Conservation (phyloP, 2,888 invertebrate genomes). For the Nipponacmea schrenckii region DNA sequence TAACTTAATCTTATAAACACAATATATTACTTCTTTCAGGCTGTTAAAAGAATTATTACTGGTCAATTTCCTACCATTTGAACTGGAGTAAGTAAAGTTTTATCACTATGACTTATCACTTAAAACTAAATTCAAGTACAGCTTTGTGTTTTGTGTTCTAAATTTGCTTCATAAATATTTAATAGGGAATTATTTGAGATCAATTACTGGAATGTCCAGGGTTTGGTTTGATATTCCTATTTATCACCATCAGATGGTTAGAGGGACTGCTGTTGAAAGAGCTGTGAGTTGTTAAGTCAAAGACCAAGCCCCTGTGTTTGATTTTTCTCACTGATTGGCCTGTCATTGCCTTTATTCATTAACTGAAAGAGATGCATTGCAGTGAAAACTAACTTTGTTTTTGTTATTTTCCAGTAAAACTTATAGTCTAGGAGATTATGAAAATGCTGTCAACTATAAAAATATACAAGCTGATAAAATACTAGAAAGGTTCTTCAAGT, state of each 20-base stretch:
- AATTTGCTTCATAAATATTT: neutral
- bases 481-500: constrained; percentile 62
- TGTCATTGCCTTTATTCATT: constrained; percentile 1
- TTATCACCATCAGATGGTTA: no score
- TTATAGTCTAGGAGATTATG: constrained; percentile 59
- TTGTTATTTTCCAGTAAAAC: constrained; percentile 51
- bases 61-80: constrained; percentile 61
- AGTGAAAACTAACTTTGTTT: neutral
- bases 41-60: constrained; percentile 61
- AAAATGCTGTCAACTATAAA: constrained; percentile 61
- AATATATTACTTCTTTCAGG: constrained; percentile 37
- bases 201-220: no score
- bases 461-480: constrained; percentile 61
- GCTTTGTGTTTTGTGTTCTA: neutral
- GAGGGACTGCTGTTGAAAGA: neutral
- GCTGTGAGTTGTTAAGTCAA: no score
- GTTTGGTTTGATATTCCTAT: no score
- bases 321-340: neutral
- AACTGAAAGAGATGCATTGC: neutral
- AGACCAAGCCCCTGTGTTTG: neutral
- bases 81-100: constrained; percentile 53
- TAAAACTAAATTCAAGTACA: neutral
- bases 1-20: no score
- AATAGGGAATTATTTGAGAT: no score
- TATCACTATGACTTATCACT: constrained; percentile 14